Conservation (phyloP, 2,797 vertebrate genomes). For the Rhinichthys osculus region DNA sequence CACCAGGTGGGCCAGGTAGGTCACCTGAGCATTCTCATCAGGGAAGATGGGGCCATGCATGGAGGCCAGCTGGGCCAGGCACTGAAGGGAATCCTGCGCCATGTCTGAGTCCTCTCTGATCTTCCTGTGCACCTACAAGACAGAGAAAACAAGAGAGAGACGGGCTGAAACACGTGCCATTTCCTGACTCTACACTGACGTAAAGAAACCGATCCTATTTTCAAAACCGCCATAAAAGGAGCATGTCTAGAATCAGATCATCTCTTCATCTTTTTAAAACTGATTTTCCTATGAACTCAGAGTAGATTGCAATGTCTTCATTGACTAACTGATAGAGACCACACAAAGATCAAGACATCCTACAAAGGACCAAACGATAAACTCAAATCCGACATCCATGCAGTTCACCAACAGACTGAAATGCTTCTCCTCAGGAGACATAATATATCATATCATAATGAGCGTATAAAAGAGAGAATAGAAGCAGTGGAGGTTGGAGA, state of each 20-base stretch:
- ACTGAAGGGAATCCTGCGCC: constrained; percentile 98
- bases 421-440: constrained; percentile 23
- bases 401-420: neutral
- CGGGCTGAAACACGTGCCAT: neutral
- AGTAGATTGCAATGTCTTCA: neutral
- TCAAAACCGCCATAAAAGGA: neutral
- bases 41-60: constrained; percentile 96
- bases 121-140: constrained; percentile 95
- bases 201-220: neutral
- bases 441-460: constrained; percentile 40
- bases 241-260: constrained; percentile 1
- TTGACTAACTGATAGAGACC: neutral
- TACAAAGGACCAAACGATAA: neutral
- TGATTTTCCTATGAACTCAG: neutral
- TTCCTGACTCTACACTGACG: neutral
- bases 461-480: neutral
- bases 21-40: constrained; percentile 94
- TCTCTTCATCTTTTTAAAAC: neutral
- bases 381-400: neutral
- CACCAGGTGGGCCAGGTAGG: constrained; percentile 97
- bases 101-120: constrained; percentile 99
- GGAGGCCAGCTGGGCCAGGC: constrained; percentile 96
- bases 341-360: neutral
- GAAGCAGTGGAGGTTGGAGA: neutral
- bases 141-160: constrained; percentile 51